A percentile compares a stretch with the other conserved stretches of the same genome.
Evolutionary conservation across 2,888 invertebrate species (phyloP).

Genomic region (Papilio demoleus): DNA sequence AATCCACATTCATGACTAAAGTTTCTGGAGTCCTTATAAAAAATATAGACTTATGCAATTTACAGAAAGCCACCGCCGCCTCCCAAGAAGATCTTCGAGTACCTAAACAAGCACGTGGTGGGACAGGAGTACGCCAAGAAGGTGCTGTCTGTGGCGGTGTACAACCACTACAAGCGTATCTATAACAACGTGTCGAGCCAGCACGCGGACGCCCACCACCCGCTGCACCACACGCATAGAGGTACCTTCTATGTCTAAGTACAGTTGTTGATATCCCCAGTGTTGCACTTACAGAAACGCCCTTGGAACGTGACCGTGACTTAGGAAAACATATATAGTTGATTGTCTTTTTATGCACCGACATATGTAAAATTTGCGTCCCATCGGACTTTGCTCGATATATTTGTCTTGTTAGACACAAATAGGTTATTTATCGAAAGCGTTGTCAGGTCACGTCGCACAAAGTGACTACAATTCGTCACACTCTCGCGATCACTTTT

Average conservation of each 20-base stretch:
- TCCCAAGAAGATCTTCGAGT: slow-evolving; percentile 98
- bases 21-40: too few relatives aligned
- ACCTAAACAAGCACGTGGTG: slow-evolving; percentile 97
- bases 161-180: slow-evolving; percentile 99
- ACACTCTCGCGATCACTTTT: slow-evolving; percentile 27
- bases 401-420: not conserved
- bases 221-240: slow-evolving; percentile 89
- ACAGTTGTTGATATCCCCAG: too few relatives aligned
- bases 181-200: slow-evolving; percentile 91
- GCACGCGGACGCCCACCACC: slow-evolving; percentile 84
- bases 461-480: slow-evolving; percentile 24
- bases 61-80: slow-evolving; percentile 95
- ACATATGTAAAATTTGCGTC: too few relatives aligned
- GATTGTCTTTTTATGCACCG: too few relatives aligned
- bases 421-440: slow-evolving; percentile 34
- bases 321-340: too few relatives aligned
- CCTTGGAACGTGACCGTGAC: too few relatives aligned
- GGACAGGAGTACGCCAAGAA: slow-evolving; percentile 99
- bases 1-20: too few relatives aligned
- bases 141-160: slow-evolving; percentile 98
- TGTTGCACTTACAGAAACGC: too few relatives aligned
- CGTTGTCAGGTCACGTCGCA: slow-evolving; percentile 3
- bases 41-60: not conserved
- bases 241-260: slow-evolving; percentile 69
- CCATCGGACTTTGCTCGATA: not conserved